A percentile compares a stretch with the other conserved stretches of the same genome.
phyloP scores from a whole-genome alignment of 2,888 invertebrate species.

The Stenolophus ochropezus region DNA sequence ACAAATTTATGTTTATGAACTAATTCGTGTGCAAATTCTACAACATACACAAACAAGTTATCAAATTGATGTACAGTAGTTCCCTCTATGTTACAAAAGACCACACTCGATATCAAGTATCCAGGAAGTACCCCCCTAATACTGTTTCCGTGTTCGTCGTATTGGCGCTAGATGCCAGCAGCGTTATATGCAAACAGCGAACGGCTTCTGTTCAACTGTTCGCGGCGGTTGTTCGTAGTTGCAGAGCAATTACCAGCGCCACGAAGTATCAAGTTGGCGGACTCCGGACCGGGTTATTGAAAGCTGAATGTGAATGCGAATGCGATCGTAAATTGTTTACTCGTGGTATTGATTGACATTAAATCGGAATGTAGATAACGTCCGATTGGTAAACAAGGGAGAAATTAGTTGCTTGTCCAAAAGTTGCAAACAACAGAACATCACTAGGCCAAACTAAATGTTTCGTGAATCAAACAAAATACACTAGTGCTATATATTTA shows the following conservation, averaged over 20 bases:
- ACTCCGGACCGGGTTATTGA: constrained; percentile 10
- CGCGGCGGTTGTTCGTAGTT: background rate
- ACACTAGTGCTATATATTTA: too few species aligned
- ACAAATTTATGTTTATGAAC: too few species aligned
- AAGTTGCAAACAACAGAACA: too few species aligned
- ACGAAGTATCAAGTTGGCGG: constrained; percentile 1
- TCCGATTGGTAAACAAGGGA: background rate
- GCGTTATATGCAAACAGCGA: background rate
- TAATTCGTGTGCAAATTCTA: background rate
- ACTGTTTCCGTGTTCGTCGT: background rate
- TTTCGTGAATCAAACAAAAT: too few species aligned
- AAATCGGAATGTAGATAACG: constrained; percentile 2
- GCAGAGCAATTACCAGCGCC: background rate
- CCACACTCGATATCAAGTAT: background rate
- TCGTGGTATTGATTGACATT: constrained; percentile 41
- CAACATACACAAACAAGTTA: background rate
- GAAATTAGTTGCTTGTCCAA: too few species aligned
- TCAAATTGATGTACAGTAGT: background rate
- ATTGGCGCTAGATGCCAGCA: constrained; percentile 1
- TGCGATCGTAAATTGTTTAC: constrained; percentile 43
- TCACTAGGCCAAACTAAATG: too few species aligned
- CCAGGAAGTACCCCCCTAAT: background rate
- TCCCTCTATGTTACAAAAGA: too few species aligned
- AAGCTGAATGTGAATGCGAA: constrained; percentile 7
- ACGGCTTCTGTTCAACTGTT: background rate